These are phyloP conservation scores for Carollia perspicillata DNA, from an alignment of 2,113 vertebrate species.

Conservation along the genomic window DNA sequence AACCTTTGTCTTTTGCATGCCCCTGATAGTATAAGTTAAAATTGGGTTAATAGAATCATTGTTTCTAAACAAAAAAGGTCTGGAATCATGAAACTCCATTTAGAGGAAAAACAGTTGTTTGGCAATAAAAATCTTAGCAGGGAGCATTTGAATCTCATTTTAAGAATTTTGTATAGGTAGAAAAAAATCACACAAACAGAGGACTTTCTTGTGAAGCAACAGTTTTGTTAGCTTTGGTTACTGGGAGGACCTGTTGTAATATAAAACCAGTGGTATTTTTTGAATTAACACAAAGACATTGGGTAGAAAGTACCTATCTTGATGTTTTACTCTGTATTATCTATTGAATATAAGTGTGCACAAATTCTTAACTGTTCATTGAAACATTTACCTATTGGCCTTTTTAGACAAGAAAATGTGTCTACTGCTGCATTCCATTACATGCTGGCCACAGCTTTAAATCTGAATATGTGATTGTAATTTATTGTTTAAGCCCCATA, in stretches of 20 bases:
- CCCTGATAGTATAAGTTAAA: not conserved
- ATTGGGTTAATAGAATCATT: slow-evolving; percentile 27
- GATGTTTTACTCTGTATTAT: slow-evolving; percentile 51
- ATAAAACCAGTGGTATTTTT: slow-evolving; percentile 69
- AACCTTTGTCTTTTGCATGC: not conserved
- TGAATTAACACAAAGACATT: slow-evolving; percentile 63
- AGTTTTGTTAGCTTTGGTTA: slow-evolving; percentile 70
- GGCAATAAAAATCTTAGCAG: slow-evolving; percentile 59
- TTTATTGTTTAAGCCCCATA: slow-evolving; percentile 63
- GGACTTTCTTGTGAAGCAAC: slow-evolving; percentile 55
- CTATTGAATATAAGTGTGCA: slow-evolving; percentile 56
- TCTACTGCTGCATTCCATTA: slow-evolving; percentile 1
- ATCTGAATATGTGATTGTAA: slow-evolving; percentile 58
- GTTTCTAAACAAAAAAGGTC: slow-evolving; percentile 46
- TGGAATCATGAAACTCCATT: slow-evolving; percentile 41
- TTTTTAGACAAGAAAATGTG: slow-evolving; percentile 46
- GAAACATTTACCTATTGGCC: slow-evolving; percentile 35
- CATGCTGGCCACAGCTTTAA: slow-evolving; percentile 25
- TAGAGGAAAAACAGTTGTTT: slow-evolving; percentile 68
- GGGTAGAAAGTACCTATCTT: slow-evolving; percentile 39
- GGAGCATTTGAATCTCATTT: slow-evolving; percentile 64
- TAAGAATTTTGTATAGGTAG: slow-evolving; percentile 49
- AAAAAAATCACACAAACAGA: not conserved
- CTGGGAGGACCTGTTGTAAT: slow-evolving; percentile 58
- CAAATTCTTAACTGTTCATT: slow-evolving; percentile 1